Evolutionary conservation across 2,888 invertebrate genomes (phyloP).

Genomic region (Torymus auratus): DNA sequence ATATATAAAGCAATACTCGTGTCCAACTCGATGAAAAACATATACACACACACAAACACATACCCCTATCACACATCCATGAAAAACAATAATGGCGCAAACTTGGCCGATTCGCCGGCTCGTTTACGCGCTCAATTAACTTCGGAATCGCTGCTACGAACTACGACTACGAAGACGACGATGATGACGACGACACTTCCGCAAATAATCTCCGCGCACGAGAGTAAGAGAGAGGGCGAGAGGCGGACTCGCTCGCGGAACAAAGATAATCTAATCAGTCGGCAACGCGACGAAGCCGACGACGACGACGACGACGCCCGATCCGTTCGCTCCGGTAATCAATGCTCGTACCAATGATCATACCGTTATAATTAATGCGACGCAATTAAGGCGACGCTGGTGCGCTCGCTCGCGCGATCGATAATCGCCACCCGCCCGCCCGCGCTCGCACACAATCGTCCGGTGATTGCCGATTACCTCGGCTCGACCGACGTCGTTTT

Average conservation of each 20-base stretch:
- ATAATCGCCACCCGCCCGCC: constrained; percentile 22
- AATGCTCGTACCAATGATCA: constrained; percentile 66
- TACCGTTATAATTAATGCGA: constrained; percentile 69
- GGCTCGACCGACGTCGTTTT: constrained; percentile 54
- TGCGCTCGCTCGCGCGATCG: constrained; percentile 57
- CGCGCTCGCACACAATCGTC: constrained; percentile 61
- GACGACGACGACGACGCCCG: neutral
- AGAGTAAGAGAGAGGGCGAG: neutral
- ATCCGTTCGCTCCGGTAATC: constrained; percentile 62
- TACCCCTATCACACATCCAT: too few species aligned
- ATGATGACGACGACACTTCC: constrained; percentile 9
- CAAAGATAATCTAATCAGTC: constrained; percentile 66
- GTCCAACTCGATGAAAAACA: too few species aligned
- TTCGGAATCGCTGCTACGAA: constrained; percentile 35
- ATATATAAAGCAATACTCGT: too few species aligned
- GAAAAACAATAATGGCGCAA: constrained; percentile 37
- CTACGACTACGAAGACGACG: too few species aligned
- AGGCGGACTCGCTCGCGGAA: constrained; percentile 25
- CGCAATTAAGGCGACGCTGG: constrained; percentile 66
- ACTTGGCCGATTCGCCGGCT: constrained; percentile 30
- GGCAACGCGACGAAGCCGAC: constrained; percentile 41
- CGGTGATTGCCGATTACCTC: constrained; percentile 68
- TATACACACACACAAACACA: too few species aligned
- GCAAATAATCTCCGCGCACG: constrained; percentile 14
- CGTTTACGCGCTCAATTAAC: constrained; percentile 46